Percentiles rank a stretch among this genome's conserved stretches.
These are phyloP conservation scores for Tarsius wallacei DNA, from an alignment of 2,797 vertebrate species.

Conservation along the genomic window DNA sequence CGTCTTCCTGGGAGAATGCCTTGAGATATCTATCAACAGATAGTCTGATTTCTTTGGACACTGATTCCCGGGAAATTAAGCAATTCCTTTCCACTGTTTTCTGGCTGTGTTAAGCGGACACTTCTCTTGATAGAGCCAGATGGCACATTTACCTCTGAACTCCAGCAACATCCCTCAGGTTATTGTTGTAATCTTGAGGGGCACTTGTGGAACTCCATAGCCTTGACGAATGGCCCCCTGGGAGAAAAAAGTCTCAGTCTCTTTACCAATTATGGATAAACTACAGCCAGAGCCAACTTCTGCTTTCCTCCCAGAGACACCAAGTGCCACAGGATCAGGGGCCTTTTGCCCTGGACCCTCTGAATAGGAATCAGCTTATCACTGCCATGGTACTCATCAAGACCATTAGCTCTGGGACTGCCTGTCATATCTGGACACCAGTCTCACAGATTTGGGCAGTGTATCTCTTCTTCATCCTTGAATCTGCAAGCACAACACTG, in stretches of 20 bases:
- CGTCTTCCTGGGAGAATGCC: not conserved
- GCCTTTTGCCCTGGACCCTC: not conserved
- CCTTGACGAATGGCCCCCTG: slow-evolving; percentile 12
- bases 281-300: not conserved
- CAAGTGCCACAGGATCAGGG: not conserved
- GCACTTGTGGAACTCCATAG: not conserved
- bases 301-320: not conserved
- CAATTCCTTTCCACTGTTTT: not conserved
- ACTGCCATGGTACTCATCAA: not conserved
- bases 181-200: not conserved
- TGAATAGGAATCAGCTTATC: not conserved
- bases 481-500: not conserved
- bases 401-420: not conserved
- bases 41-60: not conserved
- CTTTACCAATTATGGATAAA: slow-evolving; percentile 34
- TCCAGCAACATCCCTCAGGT: not conserved
- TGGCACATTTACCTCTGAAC: slow-evolving; percentile 27
- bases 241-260: no score
- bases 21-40: not conserved
- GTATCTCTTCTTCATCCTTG: not conserved
- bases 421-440: not conserved
- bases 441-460: not conserved
- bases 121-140: slow-evolving; percentile 32
- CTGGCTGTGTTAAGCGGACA: slow-evolving; percentile 11
- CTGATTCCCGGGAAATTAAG: not conserved